Evolutionary conservation across 2,888 invertebrate genomes (phyloP), one percentile per base, ranked within the genome.

Genomic region (Dynastes hyllus): DNA sequence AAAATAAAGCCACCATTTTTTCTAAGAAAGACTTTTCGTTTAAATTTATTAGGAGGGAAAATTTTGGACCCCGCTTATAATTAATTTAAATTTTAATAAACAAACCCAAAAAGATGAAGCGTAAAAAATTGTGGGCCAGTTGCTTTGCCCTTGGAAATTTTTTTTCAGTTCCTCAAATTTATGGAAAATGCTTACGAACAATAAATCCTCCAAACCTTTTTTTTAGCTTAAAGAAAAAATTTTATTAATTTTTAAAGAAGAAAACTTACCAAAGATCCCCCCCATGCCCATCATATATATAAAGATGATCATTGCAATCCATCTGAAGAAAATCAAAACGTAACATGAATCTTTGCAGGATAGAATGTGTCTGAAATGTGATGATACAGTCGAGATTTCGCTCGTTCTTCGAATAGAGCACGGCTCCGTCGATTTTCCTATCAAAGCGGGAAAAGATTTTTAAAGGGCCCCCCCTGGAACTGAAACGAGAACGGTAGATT

Each of bases 331-430:
- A 93, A 88, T 97, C 97, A 90, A 97, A 97, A 86, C 97, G 93
- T 86, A 97, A 92, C 96, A 97, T 97, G 90, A 97, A 97, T 85
- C 96, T 92, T 91, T 97, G 97, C 86, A 97, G 92, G 86, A 97
- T 96, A 88, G 97, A 96, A 90, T 97, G 97, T 84, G 97, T 97
- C 91, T 97, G 97, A 90, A 97, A 97, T 78, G 97, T 97, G 88
- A 97, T 95, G 85, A 95, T 94, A 91, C 97, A 97, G 90, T 97
- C 95, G 86, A 97, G 91, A 89, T 97, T 96, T 83, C 96, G 92
- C 90, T 97, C 97, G 90, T 96, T 97, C 88, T 96, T 94, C 32
- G 97, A 97, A 91, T 94, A 95, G 78, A 97, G 92, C 79, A 97
- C 95, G 9, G 97, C 97, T 61, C 97, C 97, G 88, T 97, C 97